Evolutionary conservation across 2,113 vertebrate species (phyloP).

Genomic region (Motacilla tschutschensis): DNA sequence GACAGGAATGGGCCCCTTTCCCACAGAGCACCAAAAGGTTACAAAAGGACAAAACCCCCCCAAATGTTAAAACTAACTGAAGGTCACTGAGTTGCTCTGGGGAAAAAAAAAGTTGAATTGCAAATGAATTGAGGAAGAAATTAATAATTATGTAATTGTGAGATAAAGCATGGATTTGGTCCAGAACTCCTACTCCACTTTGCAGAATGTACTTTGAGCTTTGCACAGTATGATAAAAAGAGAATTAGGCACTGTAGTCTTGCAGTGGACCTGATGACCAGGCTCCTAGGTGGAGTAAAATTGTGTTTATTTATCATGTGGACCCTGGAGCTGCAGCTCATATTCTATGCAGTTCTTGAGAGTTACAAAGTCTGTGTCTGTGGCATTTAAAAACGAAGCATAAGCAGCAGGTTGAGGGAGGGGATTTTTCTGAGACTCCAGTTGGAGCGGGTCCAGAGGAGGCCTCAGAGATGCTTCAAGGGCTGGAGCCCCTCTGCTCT

Average conservation of each 20-base stretch:
- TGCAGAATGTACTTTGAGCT: slow-evolving; percentile 6
- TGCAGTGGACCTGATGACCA: neutral
- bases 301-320: neutral
- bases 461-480: fast-evolving
- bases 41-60: fast-evolving
- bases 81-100: neutral
- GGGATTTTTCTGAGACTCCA: neutral
- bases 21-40: neutral
- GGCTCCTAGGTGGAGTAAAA: neutral
- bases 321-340: neutral
- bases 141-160: neutral
- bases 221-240: neutral
- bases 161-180: neutral
- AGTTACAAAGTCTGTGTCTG: neutral
- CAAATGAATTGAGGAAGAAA: neutral
- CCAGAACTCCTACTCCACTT: neutral
- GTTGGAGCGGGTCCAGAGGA: neutral
- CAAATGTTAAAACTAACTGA: neutral
- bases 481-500: neutral
- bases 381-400: neutral
- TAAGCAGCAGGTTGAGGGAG: neutral
- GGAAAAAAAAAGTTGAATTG: neutral
- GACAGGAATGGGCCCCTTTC: neutral
- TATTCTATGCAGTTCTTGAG: neutral
- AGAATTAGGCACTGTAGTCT: neutral